These are phyloP conservation scores for Standfussiana lucernea DNA, from an alignment of 2,888 invertebrate genomes.

Conservation along the genomic window DNA sequence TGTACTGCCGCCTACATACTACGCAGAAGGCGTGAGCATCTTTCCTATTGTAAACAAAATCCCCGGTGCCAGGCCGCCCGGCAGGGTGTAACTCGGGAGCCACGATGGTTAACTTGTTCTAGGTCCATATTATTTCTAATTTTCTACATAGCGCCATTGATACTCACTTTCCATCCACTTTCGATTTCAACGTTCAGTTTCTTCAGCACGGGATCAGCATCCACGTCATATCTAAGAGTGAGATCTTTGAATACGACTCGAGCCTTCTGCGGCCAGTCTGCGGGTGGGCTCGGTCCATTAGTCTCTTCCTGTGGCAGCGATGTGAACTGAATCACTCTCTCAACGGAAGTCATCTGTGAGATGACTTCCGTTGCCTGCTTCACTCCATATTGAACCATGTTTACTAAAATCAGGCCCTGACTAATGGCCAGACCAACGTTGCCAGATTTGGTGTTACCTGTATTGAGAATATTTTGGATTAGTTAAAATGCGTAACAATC, in stretches of 20 bases:
- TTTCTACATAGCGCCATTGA: background rate
- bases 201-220: conserved; percentile 91
- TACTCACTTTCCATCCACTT: conserved; percentile 74
- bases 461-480: background rate
- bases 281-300: conserved; percentile 91
- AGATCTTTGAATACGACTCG: conserved; percentile 91
- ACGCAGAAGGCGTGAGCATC: background rate
- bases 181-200: conserved; percentile 69
- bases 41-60: background rate
- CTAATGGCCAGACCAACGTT: conserved; percentile 94
- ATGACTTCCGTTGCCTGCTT: conserved; percentile 94
- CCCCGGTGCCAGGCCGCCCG: too few species aligned
- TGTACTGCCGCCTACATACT: background rate
- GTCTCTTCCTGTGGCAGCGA: conserved; percentile 93
- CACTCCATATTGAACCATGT: conserved; percentile 96
- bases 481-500: background rate
- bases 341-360: conserved; percentile 95
- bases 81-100: background rate
- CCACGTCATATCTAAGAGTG: conserved; percentile 91
- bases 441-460: conserved; percentile 91
- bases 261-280: conserved; percentile 92
- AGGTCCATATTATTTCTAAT: background rate
- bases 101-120: background rate
- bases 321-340: conserved; percentile 95
- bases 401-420: conserved; percentile 93